Evolutionary conservation across 2,888 invertebrate species (phyloP).

Genomic region (Molorchus minor): DNA sequence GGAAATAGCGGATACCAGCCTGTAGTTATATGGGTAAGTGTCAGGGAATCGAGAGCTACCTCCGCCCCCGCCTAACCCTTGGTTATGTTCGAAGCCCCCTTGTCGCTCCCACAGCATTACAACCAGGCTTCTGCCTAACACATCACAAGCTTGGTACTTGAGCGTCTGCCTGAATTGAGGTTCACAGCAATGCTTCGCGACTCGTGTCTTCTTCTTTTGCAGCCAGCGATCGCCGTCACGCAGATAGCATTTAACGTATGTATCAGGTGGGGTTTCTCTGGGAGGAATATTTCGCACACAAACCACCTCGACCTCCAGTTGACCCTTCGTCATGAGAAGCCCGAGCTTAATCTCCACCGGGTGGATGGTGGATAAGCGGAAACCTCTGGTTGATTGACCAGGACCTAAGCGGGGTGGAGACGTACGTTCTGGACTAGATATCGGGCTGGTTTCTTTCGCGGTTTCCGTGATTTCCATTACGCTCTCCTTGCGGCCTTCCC

Average conservation of each 20-base stretch:
- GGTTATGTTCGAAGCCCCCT: slow-evolving; percentile 87
- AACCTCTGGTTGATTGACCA: slow-evolving; percentile 79
- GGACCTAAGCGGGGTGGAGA: slow-evolving; percentile 74
- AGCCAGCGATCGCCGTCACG: slow-evolving; percentile 89
- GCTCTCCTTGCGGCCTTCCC: slow-evolving; percentile 67
- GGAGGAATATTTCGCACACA: slow-evolving; percentile 75
- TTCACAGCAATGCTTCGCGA: slow-evolving; percentile 81
- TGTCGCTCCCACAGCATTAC: slow-evolving; percentile 94
- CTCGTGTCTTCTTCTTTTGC: slow-evolving; percentile 91
- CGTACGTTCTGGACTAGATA: slow-evolving; percentile 66
- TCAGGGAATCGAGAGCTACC: slow-evolving; percentile 83
- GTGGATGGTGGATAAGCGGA: slow-evolving; percentile 71
- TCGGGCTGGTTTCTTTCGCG: slow-evolving; percentile 66
- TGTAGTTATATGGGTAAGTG: slow-evolving; percentile 80
- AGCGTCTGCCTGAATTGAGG: slow-evolving; percentile 90
- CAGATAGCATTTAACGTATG: slow-evolving; percentile 93
- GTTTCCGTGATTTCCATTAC: slow-evolving; percentile 67
- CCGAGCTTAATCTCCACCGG: slow-evolving; percentile 88
- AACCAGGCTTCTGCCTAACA: slow-evolving; percentile 81
- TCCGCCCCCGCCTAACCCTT: slow-evolving; percentile 75
- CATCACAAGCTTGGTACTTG: slow-evolving; percentile 83
- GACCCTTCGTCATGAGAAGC: slow-evolving; percentile 89
- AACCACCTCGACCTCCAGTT: slow-evolving; percentile 87
- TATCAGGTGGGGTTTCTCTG: slow-evolving; percentile 81
- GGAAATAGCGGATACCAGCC: slow-evolving; percentile 95